Base-by-base conservation (phyloP, 2,888 invertebrate genomes). In the Polietes domitor region DNA sequence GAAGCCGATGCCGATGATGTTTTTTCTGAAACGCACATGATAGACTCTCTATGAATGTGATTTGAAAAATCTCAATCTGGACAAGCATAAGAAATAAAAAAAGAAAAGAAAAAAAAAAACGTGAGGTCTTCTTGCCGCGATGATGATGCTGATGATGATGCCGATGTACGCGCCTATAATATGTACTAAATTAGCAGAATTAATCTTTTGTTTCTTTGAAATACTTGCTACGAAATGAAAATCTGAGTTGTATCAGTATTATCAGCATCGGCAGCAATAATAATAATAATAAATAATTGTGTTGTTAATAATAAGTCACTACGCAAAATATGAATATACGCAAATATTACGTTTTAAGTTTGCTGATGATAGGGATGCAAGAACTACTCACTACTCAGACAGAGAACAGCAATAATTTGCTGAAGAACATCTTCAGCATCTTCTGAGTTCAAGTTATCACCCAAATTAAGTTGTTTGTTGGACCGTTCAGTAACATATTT, bases 331-430 rank as follows among this genome's bases (percentile, higher is more conserved):
- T 58, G 17, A 28, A 50, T n/a, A 28, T 55, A 28, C 2, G 19
- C 63, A 78, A n/a, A n/a, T n/a, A 81, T 81, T 84, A 81, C 84
- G 84, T 55, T 84, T 84, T 84, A 76, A 84, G 71, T 80, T 83
- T 80, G 53, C 61, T 12, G 37, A 37, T 37, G 32, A 7, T 37
- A 12, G 37, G 10, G 37, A 9, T 37, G 37, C 37, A 32, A 32
- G 7, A 32, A 32, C 32, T 5, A 32, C n/a, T 5, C 3, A 32
- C 32, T 3, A 32, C 3, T 5, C 32, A 32, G n/a, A 32, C 32
- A 32, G 7, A 32, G 7, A 32, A 32, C 32, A 7, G 32, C 4
- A 7, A 32, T 32, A n/a, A n/a, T 32, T 7, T 5, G 21, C 2
- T 55, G 21, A 55, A 55, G 37, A 65, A 26, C 41, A 63, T 28